These are phyloP conservation scores for Epinotia nisella DNA, from an alignment of 2,888 invertebrate species.

Conservation along the genomic window DNA sequence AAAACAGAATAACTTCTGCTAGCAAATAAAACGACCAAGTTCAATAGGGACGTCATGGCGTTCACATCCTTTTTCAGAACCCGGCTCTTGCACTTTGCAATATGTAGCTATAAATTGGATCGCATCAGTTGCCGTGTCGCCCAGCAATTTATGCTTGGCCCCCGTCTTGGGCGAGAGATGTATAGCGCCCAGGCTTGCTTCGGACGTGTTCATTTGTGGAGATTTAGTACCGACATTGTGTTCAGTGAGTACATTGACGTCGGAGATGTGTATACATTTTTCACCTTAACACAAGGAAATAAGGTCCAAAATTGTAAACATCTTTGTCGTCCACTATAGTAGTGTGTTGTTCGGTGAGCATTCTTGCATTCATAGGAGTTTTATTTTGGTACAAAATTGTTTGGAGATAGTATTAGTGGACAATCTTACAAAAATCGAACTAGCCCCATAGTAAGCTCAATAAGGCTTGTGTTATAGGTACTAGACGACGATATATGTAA, in stretches of 20 bases:
- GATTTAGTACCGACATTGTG: slow-evolving; percentile 41
- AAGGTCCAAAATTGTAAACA: neutral
- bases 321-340: too few species aligned
- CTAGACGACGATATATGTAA: too few species aligned
- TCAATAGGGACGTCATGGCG: neutral
- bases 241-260: slow-evolving; percentile 7
- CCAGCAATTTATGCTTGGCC: slow-evolving; percentile 37
- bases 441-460: too few species aligned
- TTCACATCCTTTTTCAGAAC: slow-evolving; percentile 4
- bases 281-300: neutral
- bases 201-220: slow-evolving; percentile 39
- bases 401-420: too few species aligned
- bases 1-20: slow-evolving; percentile 1
- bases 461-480: too few species aligned
- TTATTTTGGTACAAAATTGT: neutral
- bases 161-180: slow-evolving; percentile 29
- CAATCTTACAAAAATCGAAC: too few species aligned
- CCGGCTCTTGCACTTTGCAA: slow-evolving; percentile 6
- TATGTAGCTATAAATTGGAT: slow-evolving; percentile 39
- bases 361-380: neutral
- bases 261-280: neutral
- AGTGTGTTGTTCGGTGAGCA: neutral
- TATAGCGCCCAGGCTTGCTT: slow-evolving; percentile 33
- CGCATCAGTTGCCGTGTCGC: slow-evolving; percentile 36
- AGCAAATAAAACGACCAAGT: neutral